Conservation (phyloP, 2,888 invertebrate species). For the Zeuzera pyrina region DNA sequence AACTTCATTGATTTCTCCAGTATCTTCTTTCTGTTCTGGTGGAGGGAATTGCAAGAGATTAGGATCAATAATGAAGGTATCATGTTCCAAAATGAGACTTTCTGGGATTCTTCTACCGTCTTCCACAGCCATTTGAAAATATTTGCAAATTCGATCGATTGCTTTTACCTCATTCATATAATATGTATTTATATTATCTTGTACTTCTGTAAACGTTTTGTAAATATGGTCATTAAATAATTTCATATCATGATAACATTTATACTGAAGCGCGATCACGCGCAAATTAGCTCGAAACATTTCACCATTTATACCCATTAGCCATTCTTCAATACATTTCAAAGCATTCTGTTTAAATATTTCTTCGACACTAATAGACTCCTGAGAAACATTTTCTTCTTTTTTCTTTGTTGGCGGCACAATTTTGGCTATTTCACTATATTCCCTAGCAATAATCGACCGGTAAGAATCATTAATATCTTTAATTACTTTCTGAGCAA, state of each 20-base stretch:
- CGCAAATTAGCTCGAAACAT: slow-evolving; percentile 60
- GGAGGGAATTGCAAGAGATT: slow-evolving; percentile 47
- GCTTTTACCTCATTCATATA: slow-evolving; percentile 54
- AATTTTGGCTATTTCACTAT: slow-evolving; percentile 45
- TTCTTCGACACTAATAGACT: slow-evolving; percentile 37
- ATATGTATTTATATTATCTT: slow-evolving; percentile 55
- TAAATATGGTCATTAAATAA: slow-evolving; percentile 51
- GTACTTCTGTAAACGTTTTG: slow-evolving; percentile 55
- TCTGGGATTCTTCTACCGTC: slow-evolving; percentile 55
- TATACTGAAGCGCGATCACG: slow-evolving; percentile 41
- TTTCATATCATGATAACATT: slow-evolving; percentile 54
- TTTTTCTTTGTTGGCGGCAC: slow-evolving; percentile 40
- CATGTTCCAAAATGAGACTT: slow-evolving; percentile 57
- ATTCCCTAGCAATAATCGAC: slow-evolving; percentile 44
- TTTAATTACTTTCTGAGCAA: slow-evolving; percentile 44
- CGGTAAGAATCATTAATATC: slow-evolving; percentile 44
- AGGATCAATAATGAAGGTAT: slow-evolving; percentile 62
- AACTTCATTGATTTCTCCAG: slow-evolving; percentile 24
- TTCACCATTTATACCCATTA: slow-evolving; percentile 71
- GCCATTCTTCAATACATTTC: slow-evolving; percentile 73
- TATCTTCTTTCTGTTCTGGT: slow-evolving; percentile 17
- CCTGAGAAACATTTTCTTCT: slow-evolving; percentile 36
- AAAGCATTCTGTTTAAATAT: slow-evolving; percentile 48
- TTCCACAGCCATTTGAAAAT: slow-evolving; percentile 68
- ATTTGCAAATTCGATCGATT: slow-evolving; percentile 65